Evolutionary conservation across 2,113 vertebrate species (phyloP).

Genomic region (Bettongia penicillata): DNA sequence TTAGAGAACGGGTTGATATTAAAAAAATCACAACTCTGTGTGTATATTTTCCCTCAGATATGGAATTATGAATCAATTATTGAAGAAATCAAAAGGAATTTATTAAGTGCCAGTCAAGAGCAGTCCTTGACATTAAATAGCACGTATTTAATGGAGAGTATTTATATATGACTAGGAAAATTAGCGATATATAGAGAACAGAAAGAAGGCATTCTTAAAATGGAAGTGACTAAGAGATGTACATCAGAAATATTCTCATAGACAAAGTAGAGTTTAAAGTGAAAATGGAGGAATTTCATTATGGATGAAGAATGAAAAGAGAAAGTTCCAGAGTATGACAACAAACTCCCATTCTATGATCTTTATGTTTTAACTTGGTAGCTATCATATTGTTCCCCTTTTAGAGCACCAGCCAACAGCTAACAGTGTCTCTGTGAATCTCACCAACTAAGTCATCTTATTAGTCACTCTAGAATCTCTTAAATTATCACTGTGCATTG

Average conservation of each 20-base stretch:
- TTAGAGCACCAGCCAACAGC: neutral
- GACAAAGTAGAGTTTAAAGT: neutral
- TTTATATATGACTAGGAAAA: neutral
- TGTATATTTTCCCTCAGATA: too few relatives aligned
- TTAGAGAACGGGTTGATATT: neutral
- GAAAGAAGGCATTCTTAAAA: neutral
- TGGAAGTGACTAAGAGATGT: neutral
- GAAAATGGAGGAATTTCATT: neutral
- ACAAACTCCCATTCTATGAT: neutral
- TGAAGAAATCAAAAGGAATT: too few relatives aligned
- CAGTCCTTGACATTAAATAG: too few relatives aligned
- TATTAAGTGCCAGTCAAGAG: too few relatives aligned
- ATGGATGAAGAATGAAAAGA: neutral
- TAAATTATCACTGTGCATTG: neutral
- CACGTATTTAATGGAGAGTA: too few relatives aligned
- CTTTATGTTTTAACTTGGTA: neutral
- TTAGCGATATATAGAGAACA: neutral
- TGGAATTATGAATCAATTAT: too few relatives aligned
- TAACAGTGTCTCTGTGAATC: neutral
- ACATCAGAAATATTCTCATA: neutral
- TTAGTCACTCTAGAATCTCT: neutral
- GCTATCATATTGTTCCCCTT: neutral
- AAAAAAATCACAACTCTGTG: neutral
- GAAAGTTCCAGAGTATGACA: neutral
- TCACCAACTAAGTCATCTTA: neutral